Evolutionary conservation across 2,888 invertebrate species (phyloP), one percentile per base, ranked within the genome.

Genomic region (Lithophane ornitopus): DNA sequence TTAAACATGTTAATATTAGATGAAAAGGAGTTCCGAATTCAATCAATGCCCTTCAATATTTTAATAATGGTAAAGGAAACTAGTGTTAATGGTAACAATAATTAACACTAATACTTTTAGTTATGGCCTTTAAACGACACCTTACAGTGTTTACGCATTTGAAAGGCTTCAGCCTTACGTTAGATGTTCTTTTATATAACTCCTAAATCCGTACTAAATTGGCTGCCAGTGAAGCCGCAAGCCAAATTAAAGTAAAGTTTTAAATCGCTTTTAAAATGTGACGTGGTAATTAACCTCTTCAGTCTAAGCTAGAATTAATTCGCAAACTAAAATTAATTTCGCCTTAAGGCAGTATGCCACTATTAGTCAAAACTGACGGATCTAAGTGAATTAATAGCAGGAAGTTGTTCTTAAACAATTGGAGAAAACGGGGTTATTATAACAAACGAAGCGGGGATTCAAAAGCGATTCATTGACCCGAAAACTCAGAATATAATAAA

Each of bases 181-280:
- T 46, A 41, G 63, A 68, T 59, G 70, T 70, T 68, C 52, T 71
- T 81, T 86, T 84, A 84, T 67, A 76, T 80, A 86, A 86, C 85
- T 78, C 72, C 61, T 75, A 76, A 86, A 86, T 73, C 68, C 71
- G 44, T 52, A 52, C 3, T 52, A n/a, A 52, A n/a, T 11, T 65
- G 41, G n/a, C 65, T 39, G 65, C n/a, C 49, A 66, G n/a, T 56
- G 39, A 76, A 63, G 78, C 79, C 84, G 39, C 56, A 19, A 87
- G 84, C 74, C 61, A 76, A 77, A 73, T 68, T 59, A 69, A 70
- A 75, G 70, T 75, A 52, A 62, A 44, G 26, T 61, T 70, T 70
- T 61, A 66, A 74, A 70, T 56, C 22, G 46, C 28, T 74, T 81
- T 78, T 74, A 70, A 71, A 59, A 74, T 66, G 49, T 70, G 54